Conservation (phyloP, 2,797 vertebrate genomes). For the Gila robusta region DNA sequence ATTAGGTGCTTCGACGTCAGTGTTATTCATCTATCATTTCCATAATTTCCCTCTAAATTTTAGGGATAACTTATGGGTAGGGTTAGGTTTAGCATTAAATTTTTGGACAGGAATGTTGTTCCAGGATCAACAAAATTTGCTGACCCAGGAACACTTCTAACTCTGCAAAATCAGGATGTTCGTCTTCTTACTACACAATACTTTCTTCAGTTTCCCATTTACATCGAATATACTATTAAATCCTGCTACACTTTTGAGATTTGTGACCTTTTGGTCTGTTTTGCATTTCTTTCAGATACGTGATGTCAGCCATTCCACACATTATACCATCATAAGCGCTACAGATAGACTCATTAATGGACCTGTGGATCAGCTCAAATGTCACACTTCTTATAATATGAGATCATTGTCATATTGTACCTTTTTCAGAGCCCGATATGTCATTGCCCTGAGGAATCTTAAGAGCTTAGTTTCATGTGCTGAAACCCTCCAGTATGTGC, state of each 20-base stretch:
- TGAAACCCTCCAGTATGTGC: not conserved
- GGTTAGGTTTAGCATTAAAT: not conserved
- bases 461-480: not conserved
- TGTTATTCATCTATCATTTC: not conserved
- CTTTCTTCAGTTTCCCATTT: not conserved
- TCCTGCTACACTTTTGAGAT: not conserved
- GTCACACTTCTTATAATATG: not conserved
- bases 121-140: no score
- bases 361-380: slow-evolving; percentile 3
- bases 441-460: not conserved
- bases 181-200: not conserved
- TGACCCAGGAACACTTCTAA: no score
- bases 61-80: not conserved
- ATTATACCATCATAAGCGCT: not conserved
- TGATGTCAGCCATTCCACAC: not conserved
- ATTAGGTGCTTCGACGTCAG: no score
- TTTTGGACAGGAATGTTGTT: no score
- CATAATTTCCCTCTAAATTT: not conserved
- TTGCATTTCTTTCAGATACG: not conserved
- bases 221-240: not conserved
- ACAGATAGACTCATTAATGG: not conserved
- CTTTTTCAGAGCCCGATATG: not conserved
- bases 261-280: not conserved
- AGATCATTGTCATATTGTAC: slow-evolving; percentile 5
- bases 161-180: not conserved